Evolutionary conservation across 2,797 vertebrate species (phyloP).

Genomic region (Acanthis flammea): DNA sequence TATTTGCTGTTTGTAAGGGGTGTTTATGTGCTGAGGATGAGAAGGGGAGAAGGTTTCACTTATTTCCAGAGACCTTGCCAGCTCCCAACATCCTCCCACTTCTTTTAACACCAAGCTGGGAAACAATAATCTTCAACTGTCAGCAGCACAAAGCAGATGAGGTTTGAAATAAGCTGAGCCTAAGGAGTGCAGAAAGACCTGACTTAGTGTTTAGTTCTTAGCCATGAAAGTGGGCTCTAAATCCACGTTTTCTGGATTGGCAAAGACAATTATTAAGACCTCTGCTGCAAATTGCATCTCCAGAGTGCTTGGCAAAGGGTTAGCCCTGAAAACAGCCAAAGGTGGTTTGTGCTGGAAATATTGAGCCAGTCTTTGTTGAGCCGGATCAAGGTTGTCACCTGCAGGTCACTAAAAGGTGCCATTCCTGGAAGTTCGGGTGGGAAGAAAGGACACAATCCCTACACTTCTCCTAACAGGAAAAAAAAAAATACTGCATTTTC

Average conservation of each 20-base stretch:
- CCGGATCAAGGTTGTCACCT: neutral
- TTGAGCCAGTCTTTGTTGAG: neutral
- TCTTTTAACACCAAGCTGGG: neutral
- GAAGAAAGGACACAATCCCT: neutral
- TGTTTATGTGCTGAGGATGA: slow-evolving; percentile 52
- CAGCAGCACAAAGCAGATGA: neutral
- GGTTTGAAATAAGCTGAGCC: neutral
- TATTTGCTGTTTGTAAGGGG: slow-evolving; percentile 56
- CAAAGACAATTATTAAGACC: neutral
- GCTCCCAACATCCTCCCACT: neutral
- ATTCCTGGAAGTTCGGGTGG: neutral
- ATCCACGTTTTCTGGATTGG: neutral
- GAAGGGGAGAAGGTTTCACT: slow-evolving; percentile 27
- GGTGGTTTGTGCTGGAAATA: neutral
- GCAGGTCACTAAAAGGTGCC: neutral
- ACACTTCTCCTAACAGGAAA: neutral
- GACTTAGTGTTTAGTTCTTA: neutral
- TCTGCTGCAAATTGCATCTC: neutral
- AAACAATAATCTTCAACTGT: neutral
- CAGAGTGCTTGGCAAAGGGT: neutral
- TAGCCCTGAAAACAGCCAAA: neutral
- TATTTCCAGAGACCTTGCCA: slow-evolving; percentile 52
- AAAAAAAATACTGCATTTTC: neutral
- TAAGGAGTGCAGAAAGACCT: neutral
- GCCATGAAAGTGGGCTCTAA: neutral